Evolutionary conservation across 92 coral and sea anemone genomes (phyloP).

Genomic region (Epizoanthus fatuus): DNA sequence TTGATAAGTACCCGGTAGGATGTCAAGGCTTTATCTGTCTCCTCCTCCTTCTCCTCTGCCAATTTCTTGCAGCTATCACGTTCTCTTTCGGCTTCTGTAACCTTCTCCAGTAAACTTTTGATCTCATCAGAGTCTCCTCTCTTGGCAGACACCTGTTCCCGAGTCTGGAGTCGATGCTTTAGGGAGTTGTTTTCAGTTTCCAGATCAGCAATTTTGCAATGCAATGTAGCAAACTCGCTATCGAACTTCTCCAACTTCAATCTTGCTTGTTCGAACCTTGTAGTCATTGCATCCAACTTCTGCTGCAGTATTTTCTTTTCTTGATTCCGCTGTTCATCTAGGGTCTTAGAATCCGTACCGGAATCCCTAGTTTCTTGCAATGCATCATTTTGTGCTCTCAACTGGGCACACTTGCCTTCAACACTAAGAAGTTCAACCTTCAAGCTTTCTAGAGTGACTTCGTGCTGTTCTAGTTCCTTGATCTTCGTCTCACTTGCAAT

Average conservation of each 20-base stretch:
- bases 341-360: background rate
- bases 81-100: slow-evolving; percentile 40
- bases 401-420: slow-evolving; percentile 72
- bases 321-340: slow-evolving; percentile 7
- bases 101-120: slow-evolving; percentile 23
- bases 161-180: slow-evolving; percentile 41
- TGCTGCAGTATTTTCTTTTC: slow-evolving; percentile 59
- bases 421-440: slow-evolving; percentile 72
- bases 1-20: slow-evolving; percentile 43
- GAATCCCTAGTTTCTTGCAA: slow-evolving; percentile 10
- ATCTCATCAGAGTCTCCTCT: slow-evolving; percentile 18
- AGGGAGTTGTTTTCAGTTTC: slow-evolving; percentile 39
- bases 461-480: slow-evolving; percentile 57
- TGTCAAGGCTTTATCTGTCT: slow-evolving; percentile 17
- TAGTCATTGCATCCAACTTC: slow-evolving; percentile 57
- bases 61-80: slow-evolving; percentile 46
- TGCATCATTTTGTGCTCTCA: slow-evolving; percentile 54
- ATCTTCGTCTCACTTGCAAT: slow-evolving; percentile 24
- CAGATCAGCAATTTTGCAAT: slow-evolving; percentile 32
- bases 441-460: slow-evolving; percentile 65
- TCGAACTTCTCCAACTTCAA: slow-evolving; percentile 48
- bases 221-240: slow-evolving; percentile 36
- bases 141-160: background rate
- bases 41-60: slow-evolving; percentile 59
- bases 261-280: slow-evolving; percentile 57